Base-by-base conservation (phyloP, 2,888 invertebrate genomes). In the Slavum lentiscoides region DNA sequence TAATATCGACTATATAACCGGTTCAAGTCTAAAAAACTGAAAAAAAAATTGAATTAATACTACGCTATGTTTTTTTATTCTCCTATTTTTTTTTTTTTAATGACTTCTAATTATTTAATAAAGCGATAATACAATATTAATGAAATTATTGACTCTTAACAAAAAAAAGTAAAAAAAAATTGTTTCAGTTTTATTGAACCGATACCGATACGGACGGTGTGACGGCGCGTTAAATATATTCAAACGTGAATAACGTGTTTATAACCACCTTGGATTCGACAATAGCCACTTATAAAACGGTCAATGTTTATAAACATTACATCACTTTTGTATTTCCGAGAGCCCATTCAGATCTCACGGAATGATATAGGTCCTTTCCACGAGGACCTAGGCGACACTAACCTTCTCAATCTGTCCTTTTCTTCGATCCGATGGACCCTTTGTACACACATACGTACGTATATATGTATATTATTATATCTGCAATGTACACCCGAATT, bases 291-390 rank as follows among this genome's bases (percentile, higher is more conserved):
- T 66, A 66, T 58, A 66, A 58, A 66, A 23, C 66, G 66, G 58
- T 39, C 66, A 66, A 74, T 66, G 58, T 67, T 75, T 75, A 58
- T 67, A 75, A 75, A 74, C 74, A 66, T 74, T 19, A 67, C 23
- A 66, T 66, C 64, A 58, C 55, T 55, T 58, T 39, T 23, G 66
- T 66, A 66, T 37, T 49, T 66, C 55, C 66, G 11, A 23, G 55
- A 39, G 66, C 37, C 55, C 66, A 23, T 67, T 66, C 64, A 19
- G 39, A n/a, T 66, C 55, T 39, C 39, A 1, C 3, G 55, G 23
- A 58, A 66, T 37, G 66, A 66, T 30, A 30, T 49, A 13, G 13
- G 11, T 13, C 11, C 8, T 15, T 17, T 74, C 19, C 37, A 55
- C 55, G n/a, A 55, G 30, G 30, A 30, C 30, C 30, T 30, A 30